Evolutionary conservation across 2,113 vertebrate genomes (phyloP).

Genomic region (Salvelinus namaycush): DNA sequence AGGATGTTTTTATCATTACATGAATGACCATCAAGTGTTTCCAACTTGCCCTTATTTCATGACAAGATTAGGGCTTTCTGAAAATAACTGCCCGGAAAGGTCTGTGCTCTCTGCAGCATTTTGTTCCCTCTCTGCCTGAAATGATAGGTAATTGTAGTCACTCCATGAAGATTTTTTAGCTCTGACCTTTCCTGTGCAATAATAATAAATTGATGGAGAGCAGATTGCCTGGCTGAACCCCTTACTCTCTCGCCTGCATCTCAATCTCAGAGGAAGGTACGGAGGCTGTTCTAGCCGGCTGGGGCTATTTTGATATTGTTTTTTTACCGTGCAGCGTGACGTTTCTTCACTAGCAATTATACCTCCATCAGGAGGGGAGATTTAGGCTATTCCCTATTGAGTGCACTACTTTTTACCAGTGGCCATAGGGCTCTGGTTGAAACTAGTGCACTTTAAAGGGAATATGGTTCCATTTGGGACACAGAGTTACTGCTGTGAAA

Average conservation of each 20-base stretch:
- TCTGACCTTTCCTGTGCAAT: constrained; percentile 79
- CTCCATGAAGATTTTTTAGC: constrained; percentile 73
- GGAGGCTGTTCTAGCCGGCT: constrained; percentile 9
- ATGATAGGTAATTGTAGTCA: constrained; percentile 87
- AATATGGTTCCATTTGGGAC: too few species aligned
- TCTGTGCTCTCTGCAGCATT: constrained; percentile 71
- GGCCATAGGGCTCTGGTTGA: too few species aligned
- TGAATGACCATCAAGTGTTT: constrained; percentile 69
- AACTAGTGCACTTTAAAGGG: too few species aligned
- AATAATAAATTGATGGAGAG: constrained; percentile 79
- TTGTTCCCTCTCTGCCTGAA: constrained; percentile 78
- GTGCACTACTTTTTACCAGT: too few species aligned
- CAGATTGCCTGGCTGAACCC: constrained; percentile 70
- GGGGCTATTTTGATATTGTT: constrained; percentile 55
- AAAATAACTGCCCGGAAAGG: constrained; percentile 82
- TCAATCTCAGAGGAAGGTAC: constrained; percentile 53
- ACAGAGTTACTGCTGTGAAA: constrained; percentile 62
- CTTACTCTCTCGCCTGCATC: constrained; percentile 50
- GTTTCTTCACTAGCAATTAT: constrained; percentile 71
- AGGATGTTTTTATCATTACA: constrained; percentile 61
- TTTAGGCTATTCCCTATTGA: constrained; percentile 31
- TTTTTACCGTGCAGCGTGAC: constrained; percentile 36
- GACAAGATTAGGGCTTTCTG: constrained; percentile 83
- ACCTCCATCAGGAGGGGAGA: constrained; percentile 65
- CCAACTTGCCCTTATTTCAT: constrained; percentile 72